Conservation (phyloP, 2,113 vertebrate species). For the Melierax canorus region DNA sequence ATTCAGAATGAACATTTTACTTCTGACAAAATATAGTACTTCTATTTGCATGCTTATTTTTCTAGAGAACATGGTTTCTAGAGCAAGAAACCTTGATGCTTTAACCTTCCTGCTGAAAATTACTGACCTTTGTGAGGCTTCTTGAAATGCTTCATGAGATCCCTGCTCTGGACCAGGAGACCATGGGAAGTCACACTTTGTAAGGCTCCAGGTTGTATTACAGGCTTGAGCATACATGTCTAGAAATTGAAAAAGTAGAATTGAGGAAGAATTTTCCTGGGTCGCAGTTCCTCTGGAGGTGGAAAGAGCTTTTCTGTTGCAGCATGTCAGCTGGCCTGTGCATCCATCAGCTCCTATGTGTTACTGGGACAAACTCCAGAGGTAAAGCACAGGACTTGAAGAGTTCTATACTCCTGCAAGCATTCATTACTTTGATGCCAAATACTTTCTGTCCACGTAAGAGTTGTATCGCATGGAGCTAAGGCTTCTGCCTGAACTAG, state of each 20-base stretch:
- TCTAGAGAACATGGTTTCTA: not conserved
- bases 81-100: not conserved
- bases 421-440: not conserved
- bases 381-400: not conserved
- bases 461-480: not conserved
- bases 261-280: not conserved
- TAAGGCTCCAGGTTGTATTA: not conserved
- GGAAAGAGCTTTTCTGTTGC: not conserved
- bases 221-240: not conserved
- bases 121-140: not conserved
- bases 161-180: not conserved
- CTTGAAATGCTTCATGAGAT: not conserved
- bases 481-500: not conserved
- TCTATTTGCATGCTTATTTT: not conserved
- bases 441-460: not conserved
- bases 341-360: not conserved
- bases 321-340: not conserved
- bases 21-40: not conserved
- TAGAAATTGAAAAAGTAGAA: not conserved
- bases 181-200: not conserved
- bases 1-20: not conserved
- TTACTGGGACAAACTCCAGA: not conserved
- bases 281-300: not conserved
- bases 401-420: not conserved
- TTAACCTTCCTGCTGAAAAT: not conserved